These are phyloP conservation scores for Micromesistius poutassou DNA, from an alignment of 2,797 vertebrate genomes.

Conservation along the genomic window DNA sequence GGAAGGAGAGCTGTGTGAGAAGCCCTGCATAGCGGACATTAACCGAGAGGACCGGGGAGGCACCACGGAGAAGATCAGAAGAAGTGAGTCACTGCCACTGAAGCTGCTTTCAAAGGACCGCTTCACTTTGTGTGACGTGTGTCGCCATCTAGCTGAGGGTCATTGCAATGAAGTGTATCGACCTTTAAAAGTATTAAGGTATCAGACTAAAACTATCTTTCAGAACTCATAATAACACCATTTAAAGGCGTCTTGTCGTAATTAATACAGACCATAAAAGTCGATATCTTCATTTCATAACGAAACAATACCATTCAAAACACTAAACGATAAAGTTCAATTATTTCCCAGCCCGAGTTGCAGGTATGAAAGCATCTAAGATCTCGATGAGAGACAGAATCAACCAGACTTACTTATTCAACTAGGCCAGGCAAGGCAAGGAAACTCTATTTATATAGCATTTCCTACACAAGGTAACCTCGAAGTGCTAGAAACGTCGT, in stretches of 20 bases:
- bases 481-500: too few relatives aligned
- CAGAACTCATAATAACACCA: not conserved
- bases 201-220: too few relatives aligned
- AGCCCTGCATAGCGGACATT: slow-evolving; percentile 57
- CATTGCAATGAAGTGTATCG: too few relatives aligned
- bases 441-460: too few relatives aligned
- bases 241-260: too few relatives aligned
- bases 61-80: slow-evolving; percentile 49
- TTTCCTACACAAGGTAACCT: too few relatives aligned
- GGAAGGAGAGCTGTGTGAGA: slow-evolving; percentile 74
- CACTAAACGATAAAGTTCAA: not conserved
- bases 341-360: not conserved
- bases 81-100: slow-evolving; percentile 31
- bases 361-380: not conserved
- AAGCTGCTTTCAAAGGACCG: too few relatives aligned
- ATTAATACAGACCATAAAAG: too few relatives aligned
- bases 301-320: not conserved
- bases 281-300: too few relatives aligned
- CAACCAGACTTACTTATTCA: not conserved
- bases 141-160: too few relatives aligned
- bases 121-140: too few relatives aligned
- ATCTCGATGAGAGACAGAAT: slow-evolving; percentile 4
- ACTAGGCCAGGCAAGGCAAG: not conserved
- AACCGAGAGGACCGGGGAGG: slow-evolving; percentile 63
- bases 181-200: too few relatives aligned